Evolutionary conservation across 2,888 invertebrate genomes (phyloP), one percentile per base, ranked within the genome.

Genomic region (Pandemis cinnamomeana): DNA sequence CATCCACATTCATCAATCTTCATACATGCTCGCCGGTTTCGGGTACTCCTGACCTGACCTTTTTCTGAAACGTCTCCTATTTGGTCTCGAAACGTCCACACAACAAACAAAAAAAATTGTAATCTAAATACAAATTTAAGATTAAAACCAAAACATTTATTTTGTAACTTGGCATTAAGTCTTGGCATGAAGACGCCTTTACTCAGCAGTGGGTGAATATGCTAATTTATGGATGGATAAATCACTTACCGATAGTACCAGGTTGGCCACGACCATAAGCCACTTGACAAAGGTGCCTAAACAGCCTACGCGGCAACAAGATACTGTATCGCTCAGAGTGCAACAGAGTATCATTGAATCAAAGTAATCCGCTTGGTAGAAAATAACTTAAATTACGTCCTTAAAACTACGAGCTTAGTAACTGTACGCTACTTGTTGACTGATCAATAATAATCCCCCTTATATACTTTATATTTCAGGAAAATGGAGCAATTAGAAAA

Each of bases 341-440:
- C 64, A 66, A 1, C 44, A 66, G 13, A 66, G 66, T 20, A 7
- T 36, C 66, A 64, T 64, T 44, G 13, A 41, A 20, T 36, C 27
- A 36, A 7, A 42, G 11, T 7, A 10, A 42, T 63, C 20, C 20
- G 44, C 20, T 46, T 63, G 11, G 46, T 46, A 0, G 2, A 46
- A 20, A 63, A 44, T 42, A 2, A 63, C 20, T 46, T 63, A 42
- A 8, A 3, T 20, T 8, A 36, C 46, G 20, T 11, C 27, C 55
- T 55, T 55, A 55, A 55, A 36, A 51, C 7, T 42, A 41, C 7
- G 10, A 7, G 48, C 46, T 66, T 66, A 66, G 48, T 46, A 51
- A 66, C 66, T 51, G 7, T 64, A 46, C 5, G 51, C 36, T 66
- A 66, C 66, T 66, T 5, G 66, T 66, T 66, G 6, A 66, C 51